A percentile compares a stretch with the other conserved stretches of the same genome.
These are phyloP conservation scores for Hofmannophila pseudospretella DNA, from an alignment of 2,888 invertebrate genomes.

Conservation along the genomic window DNA sequence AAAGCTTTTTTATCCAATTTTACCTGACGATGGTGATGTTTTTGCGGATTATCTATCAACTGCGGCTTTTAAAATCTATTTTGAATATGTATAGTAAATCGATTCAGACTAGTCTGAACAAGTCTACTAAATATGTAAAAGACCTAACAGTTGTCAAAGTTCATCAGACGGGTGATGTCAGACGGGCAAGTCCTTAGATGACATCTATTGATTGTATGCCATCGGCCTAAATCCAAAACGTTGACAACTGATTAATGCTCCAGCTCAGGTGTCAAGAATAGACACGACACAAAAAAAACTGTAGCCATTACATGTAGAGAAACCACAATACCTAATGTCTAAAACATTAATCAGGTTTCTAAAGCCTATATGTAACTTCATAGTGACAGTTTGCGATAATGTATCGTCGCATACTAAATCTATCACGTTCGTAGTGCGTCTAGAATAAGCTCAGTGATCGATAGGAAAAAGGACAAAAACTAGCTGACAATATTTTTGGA, in stretches of 20 bases:
- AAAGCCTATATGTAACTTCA: conserved; percentile 38
- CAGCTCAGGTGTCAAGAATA: conserved; percentile 63
- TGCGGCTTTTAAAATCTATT: conserved; percentile 4
- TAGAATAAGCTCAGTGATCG: conserved; percentile 32
- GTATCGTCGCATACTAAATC: conserved; percentile 34
- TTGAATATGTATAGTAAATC: neutral
- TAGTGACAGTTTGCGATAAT: conserved; percentile 40
- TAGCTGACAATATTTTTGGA: conserved; percentile 38
- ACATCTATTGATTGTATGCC: conserved; percentile 55
- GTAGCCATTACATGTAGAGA: conserved; percentile 53
- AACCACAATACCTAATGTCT: conserved; percentile 48
- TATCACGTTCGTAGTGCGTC: conserved; percentile 31
- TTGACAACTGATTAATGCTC: conserved; percentile 71
- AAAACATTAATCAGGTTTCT: conserved; percentile 57
- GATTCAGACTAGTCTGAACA: neutral
- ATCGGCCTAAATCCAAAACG: conserved; percentile 52
- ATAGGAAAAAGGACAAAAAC: conserved; percentile 31
- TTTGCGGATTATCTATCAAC: conserved; percentile 38
- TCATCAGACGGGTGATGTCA: conserved; percentile 52
- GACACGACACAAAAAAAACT: conserved; percentile 52
- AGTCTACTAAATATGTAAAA: neutral
- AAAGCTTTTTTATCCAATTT: conserved; percentile 44
- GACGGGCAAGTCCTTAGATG: conserved; percentile 34
- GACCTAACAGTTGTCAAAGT: conserved; percentile 39
- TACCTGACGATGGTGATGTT: conserved; percentile 54